Percentiles rank a stretch among this genome's conserved stretches.
phyloP scores from a whole-genome alignment of 2,797 vertebrate species.

The Intellagama lesueurii region DNA sequence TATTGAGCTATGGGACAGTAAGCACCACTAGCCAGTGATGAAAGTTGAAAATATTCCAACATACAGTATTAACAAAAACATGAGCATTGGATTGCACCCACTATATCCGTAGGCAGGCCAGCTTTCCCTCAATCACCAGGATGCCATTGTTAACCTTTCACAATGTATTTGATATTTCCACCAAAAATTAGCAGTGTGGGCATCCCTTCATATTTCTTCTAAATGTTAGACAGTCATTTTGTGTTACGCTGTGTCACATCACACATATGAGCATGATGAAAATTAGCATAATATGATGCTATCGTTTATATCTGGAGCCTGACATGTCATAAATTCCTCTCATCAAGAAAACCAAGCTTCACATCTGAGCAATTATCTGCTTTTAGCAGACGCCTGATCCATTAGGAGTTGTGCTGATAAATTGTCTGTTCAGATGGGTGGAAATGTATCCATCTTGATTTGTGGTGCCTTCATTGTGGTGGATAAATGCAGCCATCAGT shows the following conservation, averaged over 20 bases:
- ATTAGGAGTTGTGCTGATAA: slow-evolving; percentile 39
- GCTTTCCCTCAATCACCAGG: background rate
- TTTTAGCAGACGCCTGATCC: slow-evolving; percentile 56
- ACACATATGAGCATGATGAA: background rate
- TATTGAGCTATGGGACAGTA: background rate
- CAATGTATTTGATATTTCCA: background rate
- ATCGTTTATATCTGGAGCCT: slow-evolving; percentile 32
- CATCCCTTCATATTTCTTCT: background rate
- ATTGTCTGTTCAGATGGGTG: slow-evolving; percentile 37
- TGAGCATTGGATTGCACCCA: background rate
- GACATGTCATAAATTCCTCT: slow-evolving; percentile 30
- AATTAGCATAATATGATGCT: slow-evolving; percentile 42
- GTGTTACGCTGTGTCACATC: slow-evolving; percentile 1
- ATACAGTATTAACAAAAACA: background rate
- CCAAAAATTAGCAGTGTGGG: background rate
- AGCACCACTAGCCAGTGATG: no score
- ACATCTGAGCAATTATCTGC: slow-evolving; percentile 52
- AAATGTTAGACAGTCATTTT: background rate
- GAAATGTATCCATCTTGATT: slow-evolving; percentile 46
- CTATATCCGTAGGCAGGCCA: background rate
- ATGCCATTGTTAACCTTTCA: slow-evolving; percentile 22
- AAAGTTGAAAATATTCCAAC: background rate
- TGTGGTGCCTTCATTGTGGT: slow-evolving; percentile 1
- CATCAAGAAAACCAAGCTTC: slow-evolving; percentile 48
- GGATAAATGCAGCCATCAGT: background rate